Conservation (phyloP, 2,888 invertebrate species). For the Incurvaria masculella region DNA sequence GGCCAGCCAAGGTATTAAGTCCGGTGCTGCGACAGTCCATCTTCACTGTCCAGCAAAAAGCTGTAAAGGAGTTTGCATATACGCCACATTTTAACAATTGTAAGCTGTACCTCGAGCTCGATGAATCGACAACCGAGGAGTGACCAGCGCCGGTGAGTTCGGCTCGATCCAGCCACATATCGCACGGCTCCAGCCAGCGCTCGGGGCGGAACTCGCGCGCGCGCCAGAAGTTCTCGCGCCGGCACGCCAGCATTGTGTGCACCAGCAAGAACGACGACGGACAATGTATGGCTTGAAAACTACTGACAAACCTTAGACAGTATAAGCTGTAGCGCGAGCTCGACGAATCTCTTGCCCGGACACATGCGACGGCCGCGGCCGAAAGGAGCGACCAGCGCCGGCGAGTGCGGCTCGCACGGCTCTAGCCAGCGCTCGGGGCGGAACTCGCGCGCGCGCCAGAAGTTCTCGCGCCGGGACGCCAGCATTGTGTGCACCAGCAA, state of each 20-base stretch:
- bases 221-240: slow-evolving; percentile 72
- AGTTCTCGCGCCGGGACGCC: slow-evolving; percentile 52
- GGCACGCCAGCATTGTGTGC: slow-evolving; percentile 80
- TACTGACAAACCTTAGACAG: slow-evolving; percentile 79
- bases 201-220: slow-evolving; percentile 72
- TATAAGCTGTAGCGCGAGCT: slow-evolving; percentile 70
- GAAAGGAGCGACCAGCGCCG: slow-evolving; percentile 72
- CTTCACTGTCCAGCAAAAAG: no score
- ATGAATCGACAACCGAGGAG: slow-evolving; percentile 80
- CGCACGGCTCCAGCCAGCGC: slow-evolving; percentile 66
- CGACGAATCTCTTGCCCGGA: slow-evolving; percentile 82
- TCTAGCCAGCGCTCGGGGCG: slow-evolving; percentile 76
- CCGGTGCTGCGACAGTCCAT: no score
- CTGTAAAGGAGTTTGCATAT: no score
- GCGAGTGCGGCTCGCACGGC: slow-evolving; percentile 50
- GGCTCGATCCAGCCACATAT: no score
- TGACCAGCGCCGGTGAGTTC: slow-evolving; percentile 63
- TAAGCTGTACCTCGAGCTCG: slow-evolving; percentile 70
- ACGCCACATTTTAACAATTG: slow-evolving; percentile 74
- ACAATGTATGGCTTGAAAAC: no score
- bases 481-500: slow-evolving; percentile 1
- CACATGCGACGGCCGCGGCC: slow-evolving; percentile 79
- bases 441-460: slow-evolving; percentile 66
- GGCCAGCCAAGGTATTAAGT: no score
- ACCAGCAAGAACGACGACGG: slow-evolving; percentile 75